A percentile compares a stretch with the other conserved stretches of the same genome.
Conservation (phyloP, 2,113 vertebrate species). For the Lepisosteus osseus region DNA sequence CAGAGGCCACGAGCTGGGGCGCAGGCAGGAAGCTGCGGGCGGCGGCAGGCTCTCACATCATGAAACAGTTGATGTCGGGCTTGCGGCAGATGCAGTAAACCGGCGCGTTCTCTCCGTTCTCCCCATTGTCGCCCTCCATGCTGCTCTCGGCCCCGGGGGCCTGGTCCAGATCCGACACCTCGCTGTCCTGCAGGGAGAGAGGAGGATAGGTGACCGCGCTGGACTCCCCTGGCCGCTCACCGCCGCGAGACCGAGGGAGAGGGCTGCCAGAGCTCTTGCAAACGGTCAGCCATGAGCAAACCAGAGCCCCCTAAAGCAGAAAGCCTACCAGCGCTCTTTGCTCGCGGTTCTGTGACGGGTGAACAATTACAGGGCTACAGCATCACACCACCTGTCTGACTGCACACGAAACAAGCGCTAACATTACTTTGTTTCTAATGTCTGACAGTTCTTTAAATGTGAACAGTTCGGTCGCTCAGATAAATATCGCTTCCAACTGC, state of each 20-base stretch:
- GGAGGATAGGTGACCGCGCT: background rate
- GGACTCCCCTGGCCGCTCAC: background rate
- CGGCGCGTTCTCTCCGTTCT: constrained; percentile 69
- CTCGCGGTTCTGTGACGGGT: too few relatives aligned
- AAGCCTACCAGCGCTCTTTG: background rate
- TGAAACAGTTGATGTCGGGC: constrained; percentile 88
- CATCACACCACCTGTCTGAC: background rate
- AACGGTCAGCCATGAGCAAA: background rate
- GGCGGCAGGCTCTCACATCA: constrained; percentile 70
- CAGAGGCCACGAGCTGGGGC: too few relatives aligned
- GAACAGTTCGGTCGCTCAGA: too few relatives aligned
- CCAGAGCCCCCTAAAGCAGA: background rate
- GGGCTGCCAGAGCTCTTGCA: background rate
- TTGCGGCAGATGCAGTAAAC: constrained; percentile 86
- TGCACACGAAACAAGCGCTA: too few relatives aligned
- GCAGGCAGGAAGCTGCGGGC: too few relatives aligned
- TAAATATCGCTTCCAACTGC: too few relatives aligned
- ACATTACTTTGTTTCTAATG: too few relatives aligned
- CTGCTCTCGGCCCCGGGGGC: constrained; percentile 52
- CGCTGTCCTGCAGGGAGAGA: constrained; percentile 64
- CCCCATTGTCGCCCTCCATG: constrained; percentile 51
- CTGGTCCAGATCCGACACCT: constrained; percentile 72
- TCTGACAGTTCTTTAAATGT: too few relatives aligned
- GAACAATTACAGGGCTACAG: background rate
- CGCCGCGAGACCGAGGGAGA: constrained; percentile 16